phyloP scores from a whole-genome alignment of 2,888 invertebrate genomes.

The Melanotus villosus region DNA sequence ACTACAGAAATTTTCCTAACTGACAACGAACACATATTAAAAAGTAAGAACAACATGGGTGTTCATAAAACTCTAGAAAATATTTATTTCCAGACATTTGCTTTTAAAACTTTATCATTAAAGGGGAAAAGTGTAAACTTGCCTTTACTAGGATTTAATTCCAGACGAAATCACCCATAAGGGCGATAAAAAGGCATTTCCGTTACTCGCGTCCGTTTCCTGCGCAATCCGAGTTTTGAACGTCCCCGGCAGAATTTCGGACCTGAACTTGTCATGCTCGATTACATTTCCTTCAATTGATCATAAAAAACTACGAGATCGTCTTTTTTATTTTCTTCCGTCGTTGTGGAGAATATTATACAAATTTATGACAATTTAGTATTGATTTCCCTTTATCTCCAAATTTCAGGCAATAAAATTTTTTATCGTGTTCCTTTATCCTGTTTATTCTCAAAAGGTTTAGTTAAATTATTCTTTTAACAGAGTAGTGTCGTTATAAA shows the following conservation, averaged over 20 bases:
- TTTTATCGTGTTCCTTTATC: too few species aligned
- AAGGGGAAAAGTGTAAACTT: slow-evolving; percentile 10
- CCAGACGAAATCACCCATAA: slow-evolving; percentile 23
- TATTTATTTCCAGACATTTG: background rate
- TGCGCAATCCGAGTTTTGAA: slow-evolving; percentile 24
- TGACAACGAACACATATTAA: too few species aligned
- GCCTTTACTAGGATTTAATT: slow-evolving; percentile 22
- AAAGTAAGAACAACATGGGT: too few species aligned
- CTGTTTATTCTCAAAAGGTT: too few species aligned
- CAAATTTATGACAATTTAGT: background rate
- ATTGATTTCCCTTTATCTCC: slow-evolving; percentile 9
- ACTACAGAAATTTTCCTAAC: too few species aligned
- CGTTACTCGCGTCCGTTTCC: slow-evolving; percentile 29
- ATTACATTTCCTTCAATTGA: slow-evolving; percentile 26
- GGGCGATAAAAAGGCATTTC: slow-evolving; percentile 29
- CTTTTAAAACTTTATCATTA: background rate
- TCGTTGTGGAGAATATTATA: slow-evolving; percentile 3
- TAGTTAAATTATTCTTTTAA: too few species aligned
- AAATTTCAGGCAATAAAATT: background rate
- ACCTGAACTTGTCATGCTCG: background rate
- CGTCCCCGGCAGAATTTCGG: background rate
- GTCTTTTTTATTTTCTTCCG: background rate
- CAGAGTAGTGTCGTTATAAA: too few species aligned
- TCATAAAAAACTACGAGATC: slow-evolving; percentile 14
- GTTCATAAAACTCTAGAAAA: background rate